Evolutionary conservation across 2,113 vertebrate genomes (phyloP), one percentile per base, ranked within the genome.

Genomic region (Chaenogobius annularis): DNA sequence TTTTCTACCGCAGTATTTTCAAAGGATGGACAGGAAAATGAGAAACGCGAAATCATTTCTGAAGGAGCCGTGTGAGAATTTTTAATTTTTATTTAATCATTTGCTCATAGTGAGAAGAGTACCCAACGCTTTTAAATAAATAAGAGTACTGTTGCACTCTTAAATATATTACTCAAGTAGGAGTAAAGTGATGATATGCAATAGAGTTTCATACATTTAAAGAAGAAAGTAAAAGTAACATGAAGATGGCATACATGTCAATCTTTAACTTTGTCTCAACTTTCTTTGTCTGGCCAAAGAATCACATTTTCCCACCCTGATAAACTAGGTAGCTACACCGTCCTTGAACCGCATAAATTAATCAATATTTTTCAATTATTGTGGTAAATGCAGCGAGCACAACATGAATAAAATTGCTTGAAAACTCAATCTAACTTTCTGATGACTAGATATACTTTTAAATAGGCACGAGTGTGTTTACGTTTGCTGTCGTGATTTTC

Each of bases 361-460:
- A 43, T 79, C 68, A 75, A 35, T 50, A 58, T 74, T 44, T 78
- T 47, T 20, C 64, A 71, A 69, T 81, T 78, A 84, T 69, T 10
- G 68, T n/a, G 0, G 62, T 9, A 69, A 68, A 62, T 46, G 19
- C 64, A 66, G 0, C 55, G 47, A 61, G 64, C 5, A 13, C 47
- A 63, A 44, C 26, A 54, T 0, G 73, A 72, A 74, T 81, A 54
- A 63, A 14, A 73, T 0, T 69, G 9, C 8, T 3, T 1, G 22
- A 31, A 78, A 76, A 78, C 59, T 70, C 20, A 69, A 56, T 78
- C 62, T 70, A 68, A 70, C 22, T 66, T 71, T 66, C 72, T 64
- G 31, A 72, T 72, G 26, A 70, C 72, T 72, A 3, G 9, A 63
- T 75, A 59, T 35, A 68, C 55, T 64, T 62, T n/a, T 43, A 52